phyloP scores from a whole-genome alignment of 2,797 vertebrate genomes.

The Platalea minor region DNA sequence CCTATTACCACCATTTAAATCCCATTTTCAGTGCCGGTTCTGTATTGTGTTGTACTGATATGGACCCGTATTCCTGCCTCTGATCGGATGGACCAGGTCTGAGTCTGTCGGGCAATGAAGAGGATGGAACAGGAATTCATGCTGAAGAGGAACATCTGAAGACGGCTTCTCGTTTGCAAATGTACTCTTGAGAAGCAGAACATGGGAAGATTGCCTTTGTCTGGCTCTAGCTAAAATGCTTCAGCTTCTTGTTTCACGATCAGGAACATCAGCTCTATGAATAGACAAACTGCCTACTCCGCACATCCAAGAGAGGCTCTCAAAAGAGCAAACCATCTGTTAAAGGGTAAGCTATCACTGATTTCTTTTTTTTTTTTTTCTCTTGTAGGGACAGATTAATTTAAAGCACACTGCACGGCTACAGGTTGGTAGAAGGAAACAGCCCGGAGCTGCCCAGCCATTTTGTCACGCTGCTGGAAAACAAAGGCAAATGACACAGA shows the following conservation, averaged over 20 bases:
- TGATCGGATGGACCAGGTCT: not conserved
- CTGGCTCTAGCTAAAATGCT: not conserved
- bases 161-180: not conserved
- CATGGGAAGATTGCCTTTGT: not conserved
- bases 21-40: not conserved
- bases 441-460: not conserved
- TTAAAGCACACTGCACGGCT: not conserved
- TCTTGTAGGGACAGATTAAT: not conserved
- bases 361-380: not conserved
- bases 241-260: not conserved
- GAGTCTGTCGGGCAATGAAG: not conserved
- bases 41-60: not conserved
- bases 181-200: not conserved
- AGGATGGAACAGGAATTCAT: not conserved
- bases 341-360: not conserved
- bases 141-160: not conserved
- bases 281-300: not conserved
- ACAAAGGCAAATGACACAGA: not conserved
- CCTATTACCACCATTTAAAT: constrained; percentile 41
- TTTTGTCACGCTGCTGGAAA: not conserved
- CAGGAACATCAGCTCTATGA: not conserved
- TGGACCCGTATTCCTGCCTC: not conserved
- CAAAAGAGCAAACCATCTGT: not conserved
- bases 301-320: not conserved
- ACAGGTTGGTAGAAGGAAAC: not conserved